Percentiles rank a stretch among this genome's conserved stretches.
Evolutionary conservation across 2,113 vertebrate species (phyloP).

Genomic region (Irena cyanogastra): DNA sequence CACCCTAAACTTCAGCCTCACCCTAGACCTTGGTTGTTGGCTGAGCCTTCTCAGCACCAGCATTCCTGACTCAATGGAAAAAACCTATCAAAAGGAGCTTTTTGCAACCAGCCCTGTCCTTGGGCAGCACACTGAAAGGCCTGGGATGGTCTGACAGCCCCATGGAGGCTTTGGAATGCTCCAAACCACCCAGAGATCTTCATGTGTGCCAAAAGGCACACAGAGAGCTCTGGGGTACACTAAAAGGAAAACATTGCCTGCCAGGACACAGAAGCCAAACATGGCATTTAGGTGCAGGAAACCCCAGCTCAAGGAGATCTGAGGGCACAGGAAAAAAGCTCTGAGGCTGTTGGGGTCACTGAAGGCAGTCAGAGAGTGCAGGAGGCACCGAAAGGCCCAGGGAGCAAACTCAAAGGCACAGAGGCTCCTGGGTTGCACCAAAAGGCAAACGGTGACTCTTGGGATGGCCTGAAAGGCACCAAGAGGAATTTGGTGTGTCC

Average conservation of each 20-base stretch:
- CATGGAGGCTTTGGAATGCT: background rate
- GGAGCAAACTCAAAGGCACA: background rate
- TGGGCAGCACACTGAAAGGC: background rate
- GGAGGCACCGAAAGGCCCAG: background rate
- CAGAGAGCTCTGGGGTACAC: fast-evolving
- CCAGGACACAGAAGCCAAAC: background rate
- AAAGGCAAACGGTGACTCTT: background rate
- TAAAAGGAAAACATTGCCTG: background rate
- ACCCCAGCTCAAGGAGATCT: background rate
- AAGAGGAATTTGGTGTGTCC: background rate
- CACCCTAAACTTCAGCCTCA: background rate
- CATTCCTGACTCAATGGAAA: background rate
- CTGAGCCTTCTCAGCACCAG: background rate
- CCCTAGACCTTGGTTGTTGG: background rate
- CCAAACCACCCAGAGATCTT: background rate
- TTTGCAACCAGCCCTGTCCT: background rate
- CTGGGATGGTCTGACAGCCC: background rate
- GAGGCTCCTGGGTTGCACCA: background rate
- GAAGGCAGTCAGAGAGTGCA: background rate
- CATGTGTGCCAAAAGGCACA: background rate
- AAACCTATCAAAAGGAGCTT: background rate
- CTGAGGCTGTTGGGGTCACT: background rate
- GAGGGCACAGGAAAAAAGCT: background rate
- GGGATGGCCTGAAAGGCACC: background rate
- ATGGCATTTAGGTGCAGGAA: background rate